These are phyloP conservation scores for Ceriagrion tenellum DNA, from an alignment of 2,888 invertebrate species.

Conservation along the genomic window DNA sequence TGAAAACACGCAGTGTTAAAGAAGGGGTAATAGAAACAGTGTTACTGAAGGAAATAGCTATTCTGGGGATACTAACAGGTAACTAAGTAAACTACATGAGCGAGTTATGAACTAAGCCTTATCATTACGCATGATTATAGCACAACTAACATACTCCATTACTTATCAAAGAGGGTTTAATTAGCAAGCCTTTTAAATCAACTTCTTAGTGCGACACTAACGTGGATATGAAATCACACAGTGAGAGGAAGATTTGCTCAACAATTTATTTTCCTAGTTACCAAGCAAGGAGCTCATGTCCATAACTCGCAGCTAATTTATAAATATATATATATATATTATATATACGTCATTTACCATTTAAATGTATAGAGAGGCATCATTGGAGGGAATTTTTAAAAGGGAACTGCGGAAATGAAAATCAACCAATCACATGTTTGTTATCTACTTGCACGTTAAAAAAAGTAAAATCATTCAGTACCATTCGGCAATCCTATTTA, in stretches of 20 bases:
- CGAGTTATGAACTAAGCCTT: conserved; percentile 66
- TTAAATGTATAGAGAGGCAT: neutral
- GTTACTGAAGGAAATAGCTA: conserved; percentile 62
- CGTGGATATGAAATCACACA: conserved; percentile 21
- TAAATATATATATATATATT: neutral
- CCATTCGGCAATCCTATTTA: too few species aligned
- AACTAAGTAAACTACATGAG: conserved; percentile 49
- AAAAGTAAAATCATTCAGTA: too few species aligned
- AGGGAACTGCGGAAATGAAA: neutral
- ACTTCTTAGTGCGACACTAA: conserved; percentile 46
- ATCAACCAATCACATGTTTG: too few species aligned
- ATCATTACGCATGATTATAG: conserved; percentile 54
- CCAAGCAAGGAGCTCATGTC: conserved; percentile 55
- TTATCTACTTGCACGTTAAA: too few species aligned
- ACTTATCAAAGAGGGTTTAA: conserved; percentile 39
- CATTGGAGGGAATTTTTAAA: neutral
- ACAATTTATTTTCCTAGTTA: conserved; percentile 22
- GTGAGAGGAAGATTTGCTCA: neutral
- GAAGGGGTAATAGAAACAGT: conserved; percentile 60
- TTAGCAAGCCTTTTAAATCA: conserved; percentile 56
- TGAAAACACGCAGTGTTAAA: conserved; percentile 55
- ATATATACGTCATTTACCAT: neutral
- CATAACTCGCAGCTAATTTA: conserved; percentile 57
- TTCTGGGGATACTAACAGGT: conserved; percentile 49
- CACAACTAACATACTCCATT: conserved; percentile 55